A percentile compares a stretch with the other conserved stretches of the same genome.
phyloP scores from a whole-genome alignment of 2,888 invertebrate genomes.

The Orthosia incerta region DNA sequence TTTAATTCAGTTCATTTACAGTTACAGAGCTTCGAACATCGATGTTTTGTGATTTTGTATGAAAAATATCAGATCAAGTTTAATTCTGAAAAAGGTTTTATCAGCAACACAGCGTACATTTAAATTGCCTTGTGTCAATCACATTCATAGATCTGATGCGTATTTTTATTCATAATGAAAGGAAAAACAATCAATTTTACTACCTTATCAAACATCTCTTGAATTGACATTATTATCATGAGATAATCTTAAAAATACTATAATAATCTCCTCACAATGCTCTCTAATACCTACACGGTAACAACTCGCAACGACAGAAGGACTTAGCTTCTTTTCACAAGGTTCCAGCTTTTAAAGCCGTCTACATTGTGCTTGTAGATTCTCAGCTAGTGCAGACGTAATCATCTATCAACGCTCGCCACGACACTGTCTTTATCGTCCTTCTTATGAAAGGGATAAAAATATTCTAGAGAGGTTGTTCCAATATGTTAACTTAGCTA shows the following conservation, averaged over 20 bases:
- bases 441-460: not conserved
- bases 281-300: not conserved
- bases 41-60: not conserved
- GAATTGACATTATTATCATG: no score
- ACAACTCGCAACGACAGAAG: not conserved
- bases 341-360: constrained; percentile 2
- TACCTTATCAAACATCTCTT: no score
- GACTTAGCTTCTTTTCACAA: constrained; percentile 5
- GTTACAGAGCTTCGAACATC: not conserved
- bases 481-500: no score
- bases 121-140: no score
- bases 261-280: no score
- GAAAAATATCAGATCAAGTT: not conserved
- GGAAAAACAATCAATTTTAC: no score
- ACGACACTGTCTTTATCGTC: constrained; percentile 6
- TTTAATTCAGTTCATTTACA: not conserved
- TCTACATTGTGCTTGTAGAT: constrained; percentile 20
- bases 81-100: no score
- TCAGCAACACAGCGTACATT: no score
- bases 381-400: constrained; percentile 11
- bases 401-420: constrained; percentile 17
- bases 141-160: no score
- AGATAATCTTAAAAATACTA: no score
- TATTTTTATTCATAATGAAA: no score
- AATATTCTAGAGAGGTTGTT: not conserved